Evolutionary conservation across 2,888 invertebrate genomes (phyloP).

Genomic region (Diarsia dahlii): DNA sequence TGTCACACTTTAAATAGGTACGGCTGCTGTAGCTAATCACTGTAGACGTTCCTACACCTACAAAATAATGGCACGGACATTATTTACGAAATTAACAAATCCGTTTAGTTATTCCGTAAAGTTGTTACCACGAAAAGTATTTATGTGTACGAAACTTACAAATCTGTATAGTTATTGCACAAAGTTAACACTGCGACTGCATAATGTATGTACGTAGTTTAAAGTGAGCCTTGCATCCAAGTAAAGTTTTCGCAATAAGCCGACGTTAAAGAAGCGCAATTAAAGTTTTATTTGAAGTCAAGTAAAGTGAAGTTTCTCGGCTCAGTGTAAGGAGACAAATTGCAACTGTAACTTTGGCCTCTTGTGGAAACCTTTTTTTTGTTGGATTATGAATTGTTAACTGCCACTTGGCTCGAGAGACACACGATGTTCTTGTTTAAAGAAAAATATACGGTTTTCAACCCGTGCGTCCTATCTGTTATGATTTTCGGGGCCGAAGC

Average conservation of each 20-base stretch:
- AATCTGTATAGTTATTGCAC: slow-evolving; percentile 10
- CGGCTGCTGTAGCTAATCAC: not conserved
- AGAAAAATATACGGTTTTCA: too few species aligned
- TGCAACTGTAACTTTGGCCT: slow-evolving; percentile 47
- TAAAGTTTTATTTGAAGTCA: slow-evolving; percentile 61
- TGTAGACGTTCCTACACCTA: not conserved
- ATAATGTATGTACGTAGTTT: slow-evolving; percentile 36
- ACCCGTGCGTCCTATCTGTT: too few species aligned
- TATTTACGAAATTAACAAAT: not conserved
- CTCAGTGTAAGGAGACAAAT: slow-evolving; percentile 57
- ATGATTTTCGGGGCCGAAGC: too few species aligned
- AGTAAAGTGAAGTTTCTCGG: slow-evolving; percentile 26
- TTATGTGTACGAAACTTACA: slow-evolving; percentile 13
- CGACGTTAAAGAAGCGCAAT: slow-evolving; percentile 59
- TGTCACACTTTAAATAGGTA: not conserved
- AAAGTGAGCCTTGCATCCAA: slow-evolving; percentile 20
- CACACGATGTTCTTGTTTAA: not conserved
- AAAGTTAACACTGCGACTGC: slow-evolving; percentile 32
- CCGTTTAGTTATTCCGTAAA: not conserved
- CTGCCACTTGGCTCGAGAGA: not conserved
- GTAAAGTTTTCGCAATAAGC: slow-evolving; percentile 51
- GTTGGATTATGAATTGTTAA: slow-evolving; percentile 10
- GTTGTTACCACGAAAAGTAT: not conserved
- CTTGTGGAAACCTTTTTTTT: slow-evolving; percentile 27
- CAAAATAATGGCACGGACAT: slow-evolving; percentile 3